Base-by-base conservation (phyloP, 2,888 invertebrate species). In the Mesoligia furuncula region DNA sequence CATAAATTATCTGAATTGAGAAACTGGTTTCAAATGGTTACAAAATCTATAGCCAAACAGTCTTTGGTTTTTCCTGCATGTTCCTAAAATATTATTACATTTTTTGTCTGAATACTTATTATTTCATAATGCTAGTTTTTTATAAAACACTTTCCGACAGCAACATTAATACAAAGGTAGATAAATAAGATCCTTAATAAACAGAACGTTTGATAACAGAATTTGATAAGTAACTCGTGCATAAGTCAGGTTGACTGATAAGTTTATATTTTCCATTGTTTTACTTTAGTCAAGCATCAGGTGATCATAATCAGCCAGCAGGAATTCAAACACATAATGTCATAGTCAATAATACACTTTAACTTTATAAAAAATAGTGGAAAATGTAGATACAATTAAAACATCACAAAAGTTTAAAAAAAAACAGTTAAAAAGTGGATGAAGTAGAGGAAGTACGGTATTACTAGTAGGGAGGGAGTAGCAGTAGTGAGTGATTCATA, bases 181-280 rank as follows among this genome's bases (percentile, higher is more conserved):
- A 80, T 84, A 76, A 59, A 71, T 72, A 65, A 61, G 31, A 85
- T 68, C 75, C 42, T 59, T 57, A 74, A 54, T 59, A 84, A 82
- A 85, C 73, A 84, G 15, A 75, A 82, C 62, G 62, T 68, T 65
- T 85, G 84, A 85, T 84, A 76, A 82, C 71, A 69, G 20, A 64
- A 65, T 82, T 73, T 75, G 75, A 78, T 81, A 83, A 73, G 81
- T 13, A 73, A 71, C 73, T 84, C 36, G 1, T 67, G 70, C 61
- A 31, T 72, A 80, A 69, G 54, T 76, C 45, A 54, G 62, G 59
- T 69, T 76, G 67, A 62, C 84, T 85, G 84, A 84, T 84, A 84
- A 84, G 72, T 73, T 48, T 65, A 54, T 72, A 75, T 71, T 67
- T 82, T 69, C 68, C 66, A 76, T 84, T 84, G 84, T 84, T 82